phyloP scores from a whole-genome alignment of 2,113 vertebrate genomes.

The Hassar affinis region DNA sequence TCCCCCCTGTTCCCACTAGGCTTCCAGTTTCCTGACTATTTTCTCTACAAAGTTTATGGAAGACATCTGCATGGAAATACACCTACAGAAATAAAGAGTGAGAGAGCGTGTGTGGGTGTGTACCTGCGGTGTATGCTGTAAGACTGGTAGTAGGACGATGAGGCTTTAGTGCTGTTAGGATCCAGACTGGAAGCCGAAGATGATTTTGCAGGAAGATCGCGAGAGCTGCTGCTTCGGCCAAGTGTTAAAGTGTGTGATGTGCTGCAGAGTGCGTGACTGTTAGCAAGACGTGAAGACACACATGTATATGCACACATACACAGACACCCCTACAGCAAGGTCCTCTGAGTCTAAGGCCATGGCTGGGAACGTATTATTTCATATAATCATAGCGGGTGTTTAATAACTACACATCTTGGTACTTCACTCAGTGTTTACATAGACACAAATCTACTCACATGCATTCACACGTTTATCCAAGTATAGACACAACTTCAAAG shows the following conservation, averaged over 20 bases:
- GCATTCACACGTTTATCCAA: neutral
- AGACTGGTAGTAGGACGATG: conserved; percentile 76
- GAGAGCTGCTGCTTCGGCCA: conserved; percentile 79
- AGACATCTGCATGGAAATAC: neutral
- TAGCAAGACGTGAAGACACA: conserved; percentile 65
- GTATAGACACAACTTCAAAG: neutral
- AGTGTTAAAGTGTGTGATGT: conserved; percentile 80
- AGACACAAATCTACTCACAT: neutral
- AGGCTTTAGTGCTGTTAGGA: conserved; percentile 80
- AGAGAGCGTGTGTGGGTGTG: neutral
- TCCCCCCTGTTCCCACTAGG: neutral
- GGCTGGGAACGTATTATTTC: too few relatives aligned
- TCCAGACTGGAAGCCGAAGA: conserved; percentile 82
- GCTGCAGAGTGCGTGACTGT: conserved; percentile 67
- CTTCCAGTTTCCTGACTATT: too few relatives aligned
- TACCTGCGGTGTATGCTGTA: conserved; percentile 83
- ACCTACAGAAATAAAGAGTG: neutral
- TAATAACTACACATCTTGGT: neutral
- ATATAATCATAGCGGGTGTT: neutral
- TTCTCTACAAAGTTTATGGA: neutral
- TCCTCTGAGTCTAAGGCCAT: neutral
- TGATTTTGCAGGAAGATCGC: conserved; percentile 81
- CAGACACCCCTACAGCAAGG: conserved; percentile 42
- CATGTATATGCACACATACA: conserved; percentile 49
- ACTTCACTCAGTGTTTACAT: neutral